Conservation (phyloP, 2,888 invertebrate species). For the Petrophora chlorosata region DNA sequence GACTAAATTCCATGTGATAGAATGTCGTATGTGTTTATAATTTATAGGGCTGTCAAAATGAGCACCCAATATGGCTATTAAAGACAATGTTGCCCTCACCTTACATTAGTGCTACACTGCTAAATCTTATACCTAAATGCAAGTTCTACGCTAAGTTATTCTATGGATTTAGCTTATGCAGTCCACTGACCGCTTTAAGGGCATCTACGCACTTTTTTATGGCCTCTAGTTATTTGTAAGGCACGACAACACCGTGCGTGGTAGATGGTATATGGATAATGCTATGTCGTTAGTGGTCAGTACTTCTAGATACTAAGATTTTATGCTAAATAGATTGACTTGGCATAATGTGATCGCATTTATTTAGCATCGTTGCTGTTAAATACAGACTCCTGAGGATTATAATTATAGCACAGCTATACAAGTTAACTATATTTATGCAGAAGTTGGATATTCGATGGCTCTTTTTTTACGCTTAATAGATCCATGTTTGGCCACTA, state of each 20-base stretch:
- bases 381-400: background rate
- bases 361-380: conserved; percentile 2
- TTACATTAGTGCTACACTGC: conserved; percentile 4
- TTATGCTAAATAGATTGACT: conserved; percentile 12
- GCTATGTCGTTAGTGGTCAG: conserved; percentile 19
- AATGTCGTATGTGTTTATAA: conserved; percentile 5
- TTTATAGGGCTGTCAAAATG: conserved; percentile 15
- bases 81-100: conserved; percentile 15
- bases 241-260: conserved; percentile 27
- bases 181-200: conserved; percentile 26
- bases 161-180: conserved; percentile 13
- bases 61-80: conserved; percentile 7
- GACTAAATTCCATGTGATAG: background rate
- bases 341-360: conserved; percentile 4
- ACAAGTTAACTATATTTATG: too few relatives aligned
- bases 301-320: conserved; percentile 11
- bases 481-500: too few relatives aligned
- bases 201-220: conserved; percentile 33
- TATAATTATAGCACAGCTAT: too few relatives aligned
- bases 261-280: conserved; percentile 22
- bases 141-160: conserved; percentile 18
- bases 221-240: conserved; percentile 32
- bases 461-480: too few relatives aligned
- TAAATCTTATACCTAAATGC: conserved; percentile 7
- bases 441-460: too few relatives aligned